Evolutionary conservation across 2,888 invertebrate genomes (phyloP), one percentile per base, ranked within the genome.

Genomic region (Proisotoma minuta): DNA sequence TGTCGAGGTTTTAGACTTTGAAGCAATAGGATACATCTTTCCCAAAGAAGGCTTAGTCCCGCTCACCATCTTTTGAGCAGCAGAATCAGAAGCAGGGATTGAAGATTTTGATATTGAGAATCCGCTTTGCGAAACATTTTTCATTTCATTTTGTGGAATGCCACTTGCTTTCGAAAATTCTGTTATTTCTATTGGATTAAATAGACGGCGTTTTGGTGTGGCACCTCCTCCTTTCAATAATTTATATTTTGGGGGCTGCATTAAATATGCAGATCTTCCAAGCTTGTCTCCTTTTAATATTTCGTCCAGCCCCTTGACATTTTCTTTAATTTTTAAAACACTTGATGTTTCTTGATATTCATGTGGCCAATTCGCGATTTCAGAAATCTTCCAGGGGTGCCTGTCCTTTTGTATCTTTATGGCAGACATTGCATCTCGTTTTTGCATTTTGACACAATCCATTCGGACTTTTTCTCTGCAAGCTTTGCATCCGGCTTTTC

Each of bases 381-480:
- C 59, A 20, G 64, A 56, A 39, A 65, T 59, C 43, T 53, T 60
- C 64, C 60, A 54, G 1, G 54, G 29, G 47, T 59, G 54, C 51
- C 54, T n/a, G 34, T 49, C 49, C 40, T 47, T 5, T n/a, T n/a
- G n/a, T n/a, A n/a, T n/a, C 8, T 58, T 56, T 23, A 10, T 8
- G 52, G 52, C 18, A 15, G n/a, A 34, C 8, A 34, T 8, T 8
- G 34, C 60, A 60, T 65, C 65, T 15, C 63, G 47, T 27, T 56
- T 40, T 18, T 63, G 47, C 12, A 62, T 27, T 1, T 48, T 27
- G n/a, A 49, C 57, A 49, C 65, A 66, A 43, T 52, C 63, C 28
- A 62, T 49, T 49, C 60, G 56, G 48, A 62, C 24, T 54, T 70
- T 67, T 2, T 62, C 67, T 22, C 65, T 61, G 39, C 69, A 69